Percentiles rank a stretch among this genome's conserved stretches.
Conservation (phyloP, 2,797 vertebrate genomes). For the Eospalax fontanierii region DNA sequence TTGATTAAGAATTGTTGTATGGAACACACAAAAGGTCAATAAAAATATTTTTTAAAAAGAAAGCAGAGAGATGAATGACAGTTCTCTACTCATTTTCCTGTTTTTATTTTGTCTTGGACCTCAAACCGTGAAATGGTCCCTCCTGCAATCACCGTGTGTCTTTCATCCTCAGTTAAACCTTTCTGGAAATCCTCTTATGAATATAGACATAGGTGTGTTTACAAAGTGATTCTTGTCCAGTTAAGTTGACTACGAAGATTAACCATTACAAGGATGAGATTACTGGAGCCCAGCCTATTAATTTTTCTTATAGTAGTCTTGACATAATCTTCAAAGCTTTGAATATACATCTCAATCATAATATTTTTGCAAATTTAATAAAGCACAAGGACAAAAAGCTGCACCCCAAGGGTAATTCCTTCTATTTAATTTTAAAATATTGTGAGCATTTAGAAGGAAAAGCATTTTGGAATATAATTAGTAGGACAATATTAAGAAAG, state of each 20-base stretch:
- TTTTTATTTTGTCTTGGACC: neutral
- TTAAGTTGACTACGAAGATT: neutral
- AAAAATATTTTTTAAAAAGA: no score
- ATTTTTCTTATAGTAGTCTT: slow-evolving; percentile 52
- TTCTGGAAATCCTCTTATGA: neutral
- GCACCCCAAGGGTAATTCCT: slow-evolving; percentile 8
- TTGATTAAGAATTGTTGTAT: no score
- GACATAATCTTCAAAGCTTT: slow-evolving; percentile 63
- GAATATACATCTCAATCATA: slow-evolving; percentile 3
- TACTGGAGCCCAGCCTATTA: neutral
- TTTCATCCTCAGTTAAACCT: neutral
- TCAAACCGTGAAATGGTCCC: neutral
- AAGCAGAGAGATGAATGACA: neutral
- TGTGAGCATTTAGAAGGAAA: slow-evolving; percentile 63
- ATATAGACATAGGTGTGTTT: neutral
- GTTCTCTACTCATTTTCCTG: neutral
- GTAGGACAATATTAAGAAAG: slow-evolving; percentile 47
- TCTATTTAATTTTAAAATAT: slow-evolving; percentile 71
- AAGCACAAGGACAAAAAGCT: slow-evolving; percentile 20
- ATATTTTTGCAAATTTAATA: slow-evolving; percentile 59
- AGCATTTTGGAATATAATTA: slow-evolving; percentile 70
- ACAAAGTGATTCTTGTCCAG: no score
- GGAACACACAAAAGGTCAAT: no score
- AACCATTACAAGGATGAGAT: neutral
- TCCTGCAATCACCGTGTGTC: neutral